Evolutionary conservation across 2,113 vertebrate genomes (phyloP).

Genomic region (Rhinolophus ferrumequinum): DNA sequence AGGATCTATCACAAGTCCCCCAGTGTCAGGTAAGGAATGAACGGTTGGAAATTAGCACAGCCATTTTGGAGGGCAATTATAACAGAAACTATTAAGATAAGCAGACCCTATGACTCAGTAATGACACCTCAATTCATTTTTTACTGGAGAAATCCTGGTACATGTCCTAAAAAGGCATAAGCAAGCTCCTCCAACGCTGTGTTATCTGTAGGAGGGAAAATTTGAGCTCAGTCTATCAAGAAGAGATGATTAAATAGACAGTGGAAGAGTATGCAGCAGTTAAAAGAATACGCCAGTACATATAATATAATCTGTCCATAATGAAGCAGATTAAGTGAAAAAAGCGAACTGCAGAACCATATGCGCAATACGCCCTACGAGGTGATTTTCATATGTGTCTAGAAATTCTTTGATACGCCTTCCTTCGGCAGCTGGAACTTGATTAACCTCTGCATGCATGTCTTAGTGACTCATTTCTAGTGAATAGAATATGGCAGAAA

Average conservation of each 20-base stretch:
- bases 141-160: not conserved
- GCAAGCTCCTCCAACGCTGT: not conserved
- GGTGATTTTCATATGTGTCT: not conserved
- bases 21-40: not conserved
- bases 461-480: not conserved
- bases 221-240: not conserved
- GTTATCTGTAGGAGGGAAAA: not conserved
- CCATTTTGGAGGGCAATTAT: not conserved
- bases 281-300: not conserved
- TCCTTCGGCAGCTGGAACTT: not conserved
- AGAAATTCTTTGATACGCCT: not conserved
- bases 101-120: not conserved
- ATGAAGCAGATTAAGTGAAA: not conserved
- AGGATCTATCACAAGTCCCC: not conserved
- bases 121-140: not conserved
- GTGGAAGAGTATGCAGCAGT: not conserved
- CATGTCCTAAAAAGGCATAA: not conserved
- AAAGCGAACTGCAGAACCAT: not conserved
- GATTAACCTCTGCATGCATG: not conserved
- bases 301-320: not conserved
- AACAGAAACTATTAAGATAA: not conserved
- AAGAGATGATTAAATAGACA: not conserved
- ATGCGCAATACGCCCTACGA: not conserved
- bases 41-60: not conserved
- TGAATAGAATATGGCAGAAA: not conserved